Evolutionary conservation across 2,888 invertebrate species (phyloP).

Genomic region (Disparrhopalites patrizii): DNA sequence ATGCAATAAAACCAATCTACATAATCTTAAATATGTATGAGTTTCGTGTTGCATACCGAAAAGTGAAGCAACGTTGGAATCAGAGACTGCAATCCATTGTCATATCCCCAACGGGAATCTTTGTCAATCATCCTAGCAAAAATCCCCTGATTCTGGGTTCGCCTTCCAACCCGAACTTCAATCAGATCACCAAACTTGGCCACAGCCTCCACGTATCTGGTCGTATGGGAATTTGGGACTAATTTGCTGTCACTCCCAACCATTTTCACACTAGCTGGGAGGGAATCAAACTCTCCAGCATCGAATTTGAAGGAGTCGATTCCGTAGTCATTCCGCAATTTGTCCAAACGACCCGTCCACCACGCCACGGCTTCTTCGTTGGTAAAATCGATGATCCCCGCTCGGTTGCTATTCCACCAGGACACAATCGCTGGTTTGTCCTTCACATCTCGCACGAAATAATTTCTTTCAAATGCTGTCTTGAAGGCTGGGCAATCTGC

Average conservation of each 20-base stretch:
- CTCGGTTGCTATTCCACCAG: conserved; percentile 56
- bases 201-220: conserved; percentile 41
- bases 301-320: conserved; percentile 77
- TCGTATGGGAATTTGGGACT: conserved; percentile 36
- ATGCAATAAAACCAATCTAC: neutral
- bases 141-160: conserved; percentile 56
- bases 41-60: conserved; percentile 61
- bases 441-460: conserved; percentile 53
- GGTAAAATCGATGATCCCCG: conserved; percentile 67
- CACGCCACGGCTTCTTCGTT: conserved; percentile 55
- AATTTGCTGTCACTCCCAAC: conserved; percentile 25
- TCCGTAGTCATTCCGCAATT: conserved; percentile 60
- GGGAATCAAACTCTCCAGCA: conserved; percentile 71
- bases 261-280: conserved; percentile 56
- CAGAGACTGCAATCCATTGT: conserved; percentile 53
- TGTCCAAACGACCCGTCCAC: conserved; percentile 50
- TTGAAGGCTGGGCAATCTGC: conserved; percentile 62
- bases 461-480: conserved; percentile 57
- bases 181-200: conserved; percentile 57
- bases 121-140: conserved; percentile 76
- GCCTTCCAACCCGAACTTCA: conserved; percentile 68
- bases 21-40: neutral
- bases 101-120: conserved; percentile 58
- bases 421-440: conserved; percentile 49
- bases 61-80: conserved; percentile 52